A percentile compares a stretch with the other conserved stretches of the same genome.
phyloP scores from a whole-genome alignment of 37 sponge, comb jelly and placozoan species.

The Spongilla lacustris region DNA sequence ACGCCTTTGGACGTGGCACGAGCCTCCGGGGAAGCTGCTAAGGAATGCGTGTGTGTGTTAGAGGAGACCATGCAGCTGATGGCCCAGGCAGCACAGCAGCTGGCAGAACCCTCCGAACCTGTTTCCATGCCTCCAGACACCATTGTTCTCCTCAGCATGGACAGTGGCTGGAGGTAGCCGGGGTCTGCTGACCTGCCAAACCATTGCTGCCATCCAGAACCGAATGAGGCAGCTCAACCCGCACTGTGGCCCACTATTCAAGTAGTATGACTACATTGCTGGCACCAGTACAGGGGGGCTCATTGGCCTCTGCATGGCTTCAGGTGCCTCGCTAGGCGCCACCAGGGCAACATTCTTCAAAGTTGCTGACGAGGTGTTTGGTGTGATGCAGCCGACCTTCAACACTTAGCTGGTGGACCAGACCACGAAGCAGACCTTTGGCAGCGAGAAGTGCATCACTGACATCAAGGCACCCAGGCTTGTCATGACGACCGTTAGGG shows the following conservation, averaged over 20 bases:
- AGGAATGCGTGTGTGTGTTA: constrained; percentile 12
- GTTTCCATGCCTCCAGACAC: not conserved
- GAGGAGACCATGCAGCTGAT: not conserved
- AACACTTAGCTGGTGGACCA: not conserved
- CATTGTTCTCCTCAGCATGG: constrained; percentile 55
- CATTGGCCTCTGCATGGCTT: constrained; percentile 10
- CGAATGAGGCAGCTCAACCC: constrained; percentile 43
- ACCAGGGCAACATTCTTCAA: constrained; percentile 9
- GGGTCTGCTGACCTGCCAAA: constrained; percentile 25
- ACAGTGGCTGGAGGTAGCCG: constrained; percentile 77
- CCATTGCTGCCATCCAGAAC: constrained; percentile 30
- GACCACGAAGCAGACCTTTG: constrained; percentile 12
- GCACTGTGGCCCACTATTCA: constrained; percentile 5
- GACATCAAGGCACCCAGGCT: constrained; percentile 25
- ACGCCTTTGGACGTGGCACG: constrained; percentile 36
- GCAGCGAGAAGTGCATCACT: constrained; percentile 27
- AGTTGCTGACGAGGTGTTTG: constrained; percentile 20
- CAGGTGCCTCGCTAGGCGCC: not conserved
- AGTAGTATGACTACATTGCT: constrained; percentile 65
- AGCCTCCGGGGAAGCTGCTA: not conserved
- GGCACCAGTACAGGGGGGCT: constrained; percentile 76
- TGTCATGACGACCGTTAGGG: constrained; percentile 64
- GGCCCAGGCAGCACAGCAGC: not conserved
- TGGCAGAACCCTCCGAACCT: not conserved
- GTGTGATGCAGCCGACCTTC: not conserved